phyloP scores from a whole-genome alignment of 2,888 invertebrate species.

The Amiota communis region DNA sequence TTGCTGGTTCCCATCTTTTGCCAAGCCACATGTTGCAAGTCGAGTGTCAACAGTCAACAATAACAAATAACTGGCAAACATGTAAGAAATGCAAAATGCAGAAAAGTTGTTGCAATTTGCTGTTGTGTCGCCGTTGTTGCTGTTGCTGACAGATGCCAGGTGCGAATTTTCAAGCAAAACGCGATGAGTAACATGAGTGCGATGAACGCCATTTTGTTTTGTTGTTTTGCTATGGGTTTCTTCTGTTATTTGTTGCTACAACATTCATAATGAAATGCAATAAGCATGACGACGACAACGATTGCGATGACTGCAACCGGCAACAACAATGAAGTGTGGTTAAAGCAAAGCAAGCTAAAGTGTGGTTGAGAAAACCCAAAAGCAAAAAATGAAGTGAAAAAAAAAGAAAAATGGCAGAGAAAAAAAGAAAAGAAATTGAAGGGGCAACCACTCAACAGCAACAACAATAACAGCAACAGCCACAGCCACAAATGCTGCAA shows the following conservation, averaged over 20 bases:
- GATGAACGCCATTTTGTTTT: conserved; percentile 30
- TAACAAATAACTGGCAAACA: neutral
- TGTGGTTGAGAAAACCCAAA: conserved; percentile 37
- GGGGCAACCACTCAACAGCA: conserved; percentile 41
- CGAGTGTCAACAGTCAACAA: conserved; percentile 9
- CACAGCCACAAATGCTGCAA: conserved; percentile 34
- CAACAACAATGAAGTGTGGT: conserved; percentile 33
- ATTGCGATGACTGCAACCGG: conserved; percentile 49
- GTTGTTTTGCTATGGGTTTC: conserved; percentile 35
- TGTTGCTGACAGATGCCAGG: neutral
- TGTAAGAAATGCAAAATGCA: neutral
- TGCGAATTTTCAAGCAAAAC: neutral
- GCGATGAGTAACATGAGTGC: neutral
- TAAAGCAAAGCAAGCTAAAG: no score
- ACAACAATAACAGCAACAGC: conserved; percentile 39
- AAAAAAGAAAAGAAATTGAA: conserved; percentile 18
- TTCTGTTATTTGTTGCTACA: conserved; percentile 35
- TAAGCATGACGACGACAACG: conserved; percentile 46
- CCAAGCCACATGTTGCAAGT: neutral
- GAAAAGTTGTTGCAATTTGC: neutral
- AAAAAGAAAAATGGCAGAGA: conserved; percentile 29
- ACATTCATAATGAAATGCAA: conserved; percentile 35
- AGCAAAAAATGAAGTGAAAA: conserved; percentile 29
- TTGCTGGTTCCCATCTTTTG: neutral
- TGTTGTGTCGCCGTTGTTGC: neutral